Percentiles rank a stretch among this genome's conserved stretches.
Conservation (phyloP, 2,888 invertebrate genomes). For the Chesias legatella region DNA sequence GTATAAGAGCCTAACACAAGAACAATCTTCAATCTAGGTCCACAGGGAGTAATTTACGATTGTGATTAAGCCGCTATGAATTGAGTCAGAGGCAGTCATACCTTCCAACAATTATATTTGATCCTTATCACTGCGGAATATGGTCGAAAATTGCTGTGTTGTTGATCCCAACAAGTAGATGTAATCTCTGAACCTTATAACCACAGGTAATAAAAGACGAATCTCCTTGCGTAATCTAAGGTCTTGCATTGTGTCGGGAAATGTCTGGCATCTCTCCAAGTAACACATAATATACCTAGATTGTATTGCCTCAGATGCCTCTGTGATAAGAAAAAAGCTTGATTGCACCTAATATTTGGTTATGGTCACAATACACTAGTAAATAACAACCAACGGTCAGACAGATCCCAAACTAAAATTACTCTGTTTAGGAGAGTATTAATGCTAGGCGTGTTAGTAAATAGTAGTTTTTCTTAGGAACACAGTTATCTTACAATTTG, state of each 20-base stretch:
- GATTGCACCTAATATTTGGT: conserved; percentile 16
- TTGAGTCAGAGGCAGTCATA: too few species aligned
- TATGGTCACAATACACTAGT: conserved; percentile 10
- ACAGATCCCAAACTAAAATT: conserved; percentile 6
- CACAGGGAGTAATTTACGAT: conserved; percentile 2
- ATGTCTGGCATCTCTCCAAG: conserved; percentile 14
- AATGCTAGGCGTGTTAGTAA: too few species aligned
- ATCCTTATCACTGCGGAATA: too few species aligned
- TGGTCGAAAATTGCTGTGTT: too few species aligned
- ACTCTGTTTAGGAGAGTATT: background rate
- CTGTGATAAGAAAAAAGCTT: conserved; percentile 12
- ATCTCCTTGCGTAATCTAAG: conserved; percentile 7
- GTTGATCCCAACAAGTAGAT: background rate
- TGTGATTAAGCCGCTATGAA: too few species aligned
- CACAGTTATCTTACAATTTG: too few species aligned
- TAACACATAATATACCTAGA: conserved; percentile 19
- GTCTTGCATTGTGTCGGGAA: conserved; percentile 9
- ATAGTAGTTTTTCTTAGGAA: too few species aligned
- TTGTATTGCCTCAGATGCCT: conserved; percentile 14
- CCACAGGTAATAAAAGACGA: conserved; percentile 8
- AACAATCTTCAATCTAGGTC: conserved; percentile 2
- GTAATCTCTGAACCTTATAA: conserved; percentile 8
- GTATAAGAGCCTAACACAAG: too few species aligned
- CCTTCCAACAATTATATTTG: too few species aligned
- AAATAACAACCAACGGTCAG: conserved; percentile 9